A percentile compares a stretch with the other conserved stretches of the same genome.
Evolutionary conservation across 2,113 vertebrate genomes (phyloP).

Genomic region (Oreochromis spilurus): DNA sequence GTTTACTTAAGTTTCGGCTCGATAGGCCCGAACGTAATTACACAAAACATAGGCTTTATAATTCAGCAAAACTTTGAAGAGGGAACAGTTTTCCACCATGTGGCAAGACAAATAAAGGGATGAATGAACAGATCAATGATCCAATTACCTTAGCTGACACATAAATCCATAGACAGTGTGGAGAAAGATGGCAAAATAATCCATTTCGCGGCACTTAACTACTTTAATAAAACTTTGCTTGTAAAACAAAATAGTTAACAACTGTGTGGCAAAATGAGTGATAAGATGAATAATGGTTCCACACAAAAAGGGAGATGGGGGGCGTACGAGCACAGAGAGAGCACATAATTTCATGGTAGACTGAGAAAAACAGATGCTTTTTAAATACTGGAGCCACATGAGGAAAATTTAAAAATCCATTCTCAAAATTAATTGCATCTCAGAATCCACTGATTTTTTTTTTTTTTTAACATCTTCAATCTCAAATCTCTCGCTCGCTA

Average conservation of each 20-base stretch:
- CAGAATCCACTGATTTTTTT: not conserved
- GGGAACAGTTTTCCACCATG: constrained; percentile 17
- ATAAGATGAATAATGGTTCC: not conserved
- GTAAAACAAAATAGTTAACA: constrained; percentile 39
- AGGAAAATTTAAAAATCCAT: not conserved
- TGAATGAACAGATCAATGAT: constrained; percentile 55
- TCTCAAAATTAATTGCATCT: not conserved
- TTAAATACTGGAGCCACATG: not conserved
- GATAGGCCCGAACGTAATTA: not conserved
- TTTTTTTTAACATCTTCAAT: not conserved
- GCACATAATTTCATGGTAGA: not conserved
- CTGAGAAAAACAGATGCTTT: not conserved
- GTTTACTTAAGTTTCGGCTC: not conserved
- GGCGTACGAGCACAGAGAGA: not conserved
- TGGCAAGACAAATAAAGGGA: constrained; percentile 41
- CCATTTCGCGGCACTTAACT: constrained; percentile 10
- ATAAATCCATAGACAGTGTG: constrained; percentile 43
- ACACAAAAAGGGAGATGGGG: not conserved
- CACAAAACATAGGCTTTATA: not conserved
- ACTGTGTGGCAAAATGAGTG: constrained; percentile 9
- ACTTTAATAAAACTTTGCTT: constrained; percentile 42
- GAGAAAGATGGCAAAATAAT: constrained; percentile 43
- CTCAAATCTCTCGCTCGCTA: not conserved
- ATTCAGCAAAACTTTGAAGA: not conserved
- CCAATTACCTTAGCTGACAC: constrained; percentile 59